Evolutionary conservation across 2,888 invertebrate genomes (phyloP).

Genomic region (Xestia ashworthii): DNA sequence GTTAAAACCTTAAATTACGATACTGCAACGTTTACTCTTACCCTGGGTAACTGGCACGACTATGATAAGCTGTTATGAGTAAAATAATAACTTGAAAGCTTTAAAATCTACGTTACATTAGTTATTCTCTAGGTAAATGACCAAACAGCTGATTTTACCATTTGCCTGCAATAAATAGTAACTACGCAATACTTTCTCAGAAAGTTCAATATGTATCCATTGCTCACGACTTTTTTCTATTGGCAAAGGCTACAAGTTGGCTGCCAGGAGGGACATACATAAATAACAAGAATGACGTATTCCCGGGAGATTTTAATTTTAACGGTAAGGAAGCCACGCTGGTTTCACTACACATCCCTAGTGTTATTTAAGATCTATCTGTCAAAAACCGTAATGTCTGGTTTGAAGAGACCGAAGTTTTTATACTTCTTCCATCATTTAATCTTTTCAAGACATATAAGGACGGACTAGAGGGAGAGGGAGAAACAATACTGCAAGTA

Average conservation of each 20-base stretch:
- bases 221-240: constrained; percentile 59
- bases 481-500: neutral
- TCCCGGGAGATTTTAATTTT: neutral
- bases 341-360: neutral
- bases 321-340: neutral
- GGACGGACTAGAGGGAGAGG: neutral
- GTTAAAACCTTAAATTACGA: neutral
- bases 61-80: neutral
- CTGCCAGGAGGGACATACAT: constrained; percentile 36
- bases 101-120: neutral
- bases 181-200: constrained; percentile 49
- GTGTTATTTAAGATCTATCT: neutral
- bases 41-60: neutral
- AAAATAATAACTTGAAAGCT: neutral
- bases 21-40: neutral
- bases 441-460: neutral
- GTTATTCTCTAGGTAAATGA: constrained; percentile 20
- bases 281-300: constrained; percentile 32
- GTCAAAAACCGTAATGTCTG: neutral
- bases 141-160: constrained; percentile 28
- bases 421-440: neutral
- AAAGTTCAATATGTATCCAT: constrained; percentile 58
- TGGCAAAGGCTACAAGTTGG: constrained; percentile 43
- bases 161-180: constrained; percentile 40
- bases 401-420: neutral